Evolutionary conservation across 2,888 invertebrate species (phyloP), one percentile per base, ranked within the genome.

Genomic region (Helobdella robusta): DNA sequence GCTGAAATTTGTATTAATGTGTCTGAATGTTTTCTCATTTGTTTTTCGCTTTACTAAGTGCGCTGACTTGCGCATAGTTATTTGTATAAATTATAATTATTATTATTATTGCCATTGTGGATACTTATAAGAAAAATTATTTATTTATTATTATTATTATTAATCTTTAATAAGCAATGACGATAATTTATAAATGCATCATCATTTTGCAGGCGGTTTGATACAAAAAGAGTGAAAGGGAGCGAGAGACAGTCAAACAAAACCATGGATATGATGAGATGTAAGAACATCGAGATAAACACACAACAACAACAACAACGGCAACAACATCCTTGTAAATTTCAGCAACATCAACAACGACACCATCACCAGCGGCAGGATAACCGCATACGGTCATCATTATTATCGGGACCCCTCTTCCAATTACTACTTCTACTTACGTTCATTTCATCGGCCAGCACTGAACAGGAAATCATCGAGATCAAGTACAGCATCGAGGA

Each of bases 401-500:
- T n/a, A n/a, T n/a, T n/a, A n/a, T n/a, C n/a, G n/a, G n/a, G n/a
- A n/a, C n/a, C n/a, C n/a, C n/a, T n/a, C n/a, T n/a, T n/a, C n/a
- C n/a, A n/a, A n/a, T n/a, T n/a, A n/a, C n/a, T n/a, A n/a, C 40
- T 40, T 40, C 25, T 56, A 25, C 28, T 8, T 28, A 32, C 23
- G 15, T n/a, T 11, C 8, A 8, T n/a, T 20, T 20, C 23, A 18
- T 36, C 36, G 1, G 35, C 20, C n/a, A n/a, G 11, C 11, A n/a
- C 44, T n/a, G 11, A n/a, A 15, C 34, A 23, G 23, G 23, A 23
- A n/a, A 8, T 44, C 6, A 40, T 66, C 32, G 58, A 63, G 18
- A 46, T 67, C 8, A 54, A 59, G 23, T 67, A 67, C 36, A 54
- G 58, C 8, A 35, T 67, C 25, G 46, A 54, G 35, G 71, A 71